Percentiles rank a stretch among this genome's conserved stretches.
Evolutionary conservation across 2,888 invertebrate genomes (phyloP).

Genomic region (Leptinotarsa haldemani): DNA sequence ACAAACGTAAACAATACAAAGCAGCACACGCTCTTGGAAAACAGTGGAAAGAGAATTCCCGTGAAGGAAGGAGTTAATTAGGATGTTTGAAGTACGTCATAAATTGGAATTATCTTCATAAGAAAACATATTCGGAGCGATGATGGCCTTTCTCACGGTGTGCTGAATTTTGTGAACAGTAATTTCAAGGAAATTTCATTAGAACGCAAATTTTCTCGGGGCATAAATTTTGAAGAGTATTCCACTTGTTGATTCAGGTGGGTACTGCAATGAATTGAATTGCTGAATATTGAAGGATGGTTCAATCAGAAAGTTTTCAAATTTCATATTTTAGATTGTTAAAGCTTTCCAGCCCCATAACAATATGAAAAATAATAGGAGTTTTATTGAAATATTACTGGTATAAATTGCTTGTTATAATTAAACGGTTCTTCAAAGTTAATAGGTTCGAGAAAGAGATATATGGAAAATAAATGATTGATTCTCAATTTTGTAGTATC

Average conservation of each 20-base stretch:
- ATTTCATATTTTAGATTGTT: too few relatives aligned
- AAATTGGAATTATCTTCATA: background rate
- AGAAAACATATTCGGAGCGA: background rate
- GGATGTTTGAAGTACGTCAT: background rate
- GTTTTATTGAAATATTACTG: background rate
- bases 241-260: background rate
- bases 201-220: background rate
- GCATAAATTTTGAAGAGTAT: background rate
- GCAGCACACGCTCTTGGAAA: constrained; percentile 1
- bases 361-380: background rate
- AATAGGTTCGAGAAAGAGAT: too few relatives aligned
- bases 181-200: background rate
- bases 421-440: background rate
- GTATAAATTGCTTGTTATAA: background rate
- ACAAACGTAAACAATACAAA: background rate
- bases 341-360: background rate
- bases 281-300: too few relatives aligned
- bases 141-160: background rate
- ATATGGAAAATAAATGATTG: too few relatives aligned
- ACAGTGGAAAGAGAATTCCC: background rate
- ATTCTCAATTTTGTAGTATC: too few relatives aligned
- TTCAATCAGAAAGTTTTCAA: too few relatives aligned
- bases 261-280: background rate
- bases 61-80: constrained; percentile 1
- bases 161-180: background rate